These are phyloP conservation scores for Acleris emargana DNA, from an alignment of 2,888 invertebrate genomes.

Conservation along the genomic window DNA sequence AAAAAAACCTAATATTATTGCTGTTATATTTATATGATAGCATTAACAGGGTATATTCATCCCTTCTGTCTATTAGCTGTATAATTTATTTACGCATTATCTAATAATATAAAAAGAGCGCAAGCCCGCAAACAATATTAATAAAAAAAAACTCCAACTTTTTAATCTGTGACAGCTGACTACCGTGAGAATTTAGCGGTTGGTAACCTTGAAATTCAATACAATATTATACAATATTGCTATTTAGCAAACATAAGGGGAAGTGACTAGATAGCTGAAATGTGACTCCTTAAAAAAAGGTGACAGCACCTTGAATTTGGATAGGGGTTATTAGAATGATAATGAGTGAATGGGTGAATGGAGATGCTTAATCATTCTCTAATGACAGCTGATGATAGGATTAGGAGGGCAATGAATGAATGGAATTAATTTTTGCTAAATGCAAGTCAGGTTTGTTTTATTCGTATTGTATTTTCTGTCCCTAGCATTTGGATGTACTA, in stretches of 20 bases:
- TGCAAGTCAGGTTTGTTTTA: not conserved
- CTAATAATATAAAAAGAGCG: not conserved
- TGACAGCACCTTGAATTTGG: conserved; percentile 49
- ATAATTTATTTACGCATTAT: conserved; percentile 1
- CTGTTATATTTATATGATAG: too few species aligned
- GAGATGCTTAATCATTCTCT: conserved; percentile 41
- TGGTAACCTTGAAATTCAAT: conserved; percentile 34
- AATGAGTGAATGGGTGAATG: conserved; percentile 41
- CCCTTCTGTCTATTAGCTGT: too few species aligned
- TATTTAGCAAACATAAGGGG: conserved; percentile 42
- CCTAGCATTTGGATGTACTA: too few species aligned
- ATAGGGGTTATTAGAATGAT: conserved; percentile 45
- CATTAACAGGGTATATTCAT: too few species aligned
- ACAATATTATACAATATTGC: conserved; percentile 35
- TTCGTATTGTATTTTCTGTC: too few species aligned
- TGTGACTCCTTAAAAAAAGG: conserved; percentile 41
- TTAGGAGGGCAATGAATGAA: conserved; percentile 25
- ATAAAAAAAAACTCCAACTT: conserved; percentile 12
- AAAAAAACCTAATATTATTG: too few species aligned
- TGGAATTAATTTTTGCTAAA: not conserved
- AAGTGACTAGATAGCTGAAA: conserved; percentile 36
- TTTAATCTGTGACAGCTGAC: conserved; percentile 30
- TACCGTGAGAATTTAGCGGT: conserved; percentile 30
- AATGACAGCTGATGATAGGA: conserved; percentile 39
- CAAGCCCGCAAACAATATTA: conserved; percentile 4